phyloP scores from a whole-genome alignment of 2,113 vertebrate species.

The Synchiropus splendidus region DNA sequence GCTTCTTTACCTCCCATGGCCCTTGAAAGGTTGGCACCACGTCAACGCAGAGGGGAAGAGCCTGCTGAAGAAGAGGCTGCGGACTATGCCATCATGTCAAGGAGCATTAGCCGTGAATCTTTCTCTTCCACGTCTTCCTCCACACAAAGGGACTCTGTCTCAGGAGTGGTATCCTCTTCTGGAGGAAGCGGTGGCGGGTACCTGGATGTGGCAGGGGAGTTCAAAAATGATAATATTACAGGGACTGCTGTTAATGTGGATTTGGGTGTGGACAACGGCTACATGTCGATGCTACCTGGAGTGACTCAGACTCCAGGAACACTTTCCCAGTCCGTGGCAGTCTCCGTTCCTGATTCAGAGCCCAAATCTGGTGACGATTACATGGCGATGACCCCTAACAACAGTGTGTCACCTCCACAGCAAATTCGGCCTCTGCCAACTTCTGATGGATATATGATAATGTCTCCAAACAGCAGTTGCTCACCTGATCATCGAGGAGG shows the following conservation, averaged over 20 bases:
- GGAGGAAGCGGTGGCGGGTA: slow-evolving; percentile 46
- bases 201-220: slow-evolving; percentile 58
- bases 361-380: slow-evolving; percentile 66
- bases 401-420: slow-evolving; percentile 68
- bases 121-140: slow-evolving; percentile 46
- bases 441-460: slow-evolving; percentile 71
- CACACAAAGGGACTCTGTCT: slow-evolving; percentile 30
- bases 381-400: slow-evolving; percentile 70
- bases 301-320: slow-evolving; percentile 50
- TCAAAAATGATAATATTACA: slow-evolving; percentile 36
- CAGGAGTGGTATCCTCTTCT: slow-evolving; percentile 17
- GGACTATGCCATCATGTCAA: slow-evolving; percentile 58
- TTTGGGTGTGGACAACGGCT: slow-evolving; percentile 60
- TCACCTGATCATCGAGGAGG: slow-evolving; percentile 67
- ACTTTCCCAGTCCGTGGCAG: slow-evolving; percentile 47
- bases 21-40: slow-evolving; percentile 56
- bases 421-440: slow-evolving; percentile 55
- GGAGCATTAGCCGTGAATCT: slow-evolving; percentile 59
- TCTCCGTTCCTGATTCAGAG: slow-evolving; percentile 51
- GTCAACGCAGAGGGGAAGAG: slow-evolving; percentile 33
- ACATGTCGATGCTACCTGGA: slow-evolving; percentile 73
- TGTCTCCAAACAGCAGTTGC: slow-evolving; percentile 70
- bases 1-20: slow-evolving; percentile 69
- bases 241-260: slow-evolving; percentile 24
- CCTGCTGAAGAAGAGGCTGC: slow-evolving; percentile 52